Conservation (phyloP, 1,140 invertebrate species). For the Drosophila sp. region DNA sequence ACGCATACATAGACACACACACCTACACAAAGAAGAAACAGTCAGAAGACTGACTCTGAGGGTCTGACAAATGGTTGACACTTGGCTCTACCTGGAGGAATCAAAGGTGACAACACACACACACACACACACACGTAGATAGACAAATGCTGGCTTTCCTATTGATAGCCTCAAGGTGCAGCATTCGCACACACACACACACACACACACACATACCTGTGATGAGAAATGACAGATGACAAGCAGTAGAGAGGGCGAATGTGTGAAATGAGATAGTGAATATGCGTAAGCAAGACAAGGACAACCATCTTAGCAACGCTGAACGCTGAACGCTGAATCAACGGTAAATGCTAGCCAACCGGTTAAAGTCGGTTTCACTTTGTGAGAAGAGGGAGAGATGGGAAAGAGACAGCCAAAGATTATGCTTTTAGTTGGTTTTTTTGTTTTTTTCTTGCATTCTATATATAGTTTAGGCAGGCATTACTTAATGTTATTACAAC, state of each 20-base stretch:
- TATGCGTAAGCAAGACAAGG: neutral
- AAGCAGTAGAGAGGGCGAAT: neutral
- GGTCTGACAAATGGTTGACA: conserved; percentile 19
- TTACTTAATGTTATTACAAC: neutral
- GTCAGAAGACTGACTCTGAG: neutral
- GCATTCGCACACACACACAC: neutral
- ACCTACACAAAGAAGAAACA: neutral
- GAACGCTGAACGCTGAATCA: neutral
- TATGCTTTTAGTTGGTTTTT: neutral
- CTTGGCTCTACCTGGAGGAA: conserved; percentile 7
- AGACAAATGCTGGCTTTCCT: conserved; percentile 13
- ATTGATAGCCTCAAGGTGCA: conserved; percentile 4
- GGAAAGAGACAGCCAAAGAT: neutral
- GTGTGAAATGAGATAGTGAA: neutral
- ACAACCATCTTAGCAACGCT: conserved; percentile 11
- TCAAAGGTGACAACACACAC: conserved; percentile 16
- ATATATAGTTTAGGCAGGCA: neutral
- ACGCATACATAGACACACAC: neutral
- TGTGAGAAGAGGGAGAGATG: neutral
- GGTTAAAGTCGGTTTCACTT: neutral
- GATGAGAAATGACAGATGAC: conserved; percentile 16
- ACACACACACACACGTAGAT: neutral
- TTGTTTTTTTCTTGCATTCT: neutral
- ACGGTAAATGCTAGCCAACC: neutral
- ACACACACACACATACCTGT: neutral